These are phyloP conservation scores for rabbit (Oryctolagus cuniculus) DNA, from an alignment of 2,113 vertebrate genomes.

Conservation along the genomic window DNA sequence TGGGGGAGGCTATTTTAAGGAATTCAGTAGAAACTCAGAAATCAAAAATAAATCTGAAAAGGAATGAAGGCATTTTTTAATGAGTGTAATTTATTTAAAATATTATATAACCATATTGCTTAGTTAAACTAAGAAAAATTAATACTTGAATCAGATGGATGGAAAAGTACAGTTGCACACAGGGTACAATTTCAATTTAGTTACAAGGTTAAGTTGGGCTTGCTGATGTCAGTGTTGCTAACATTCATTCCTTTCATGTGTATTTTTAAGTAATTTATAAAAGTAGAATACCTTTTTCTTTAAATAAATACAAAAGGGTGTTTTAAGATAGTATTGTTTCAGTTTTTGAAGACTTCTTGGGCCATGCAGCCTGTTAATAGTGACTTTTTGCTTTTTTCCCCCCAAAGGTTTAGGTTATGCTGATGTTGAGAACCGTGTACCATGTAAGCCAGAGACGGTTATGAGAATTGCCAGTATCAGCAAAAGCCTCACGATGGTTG, in stretches of 20 bases:
- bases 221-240: background rate
- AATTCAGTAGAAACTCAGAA: conserved; percentile 42
- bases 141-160: conserved; percentile 22
- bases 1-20: conserved; percentile 22
- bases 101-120: conserved; percentile 15
- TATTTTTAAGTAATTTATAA: conserved; percentile 22
- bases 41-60: conserved; percentile 45
- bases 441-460: conserved; percentile 92
- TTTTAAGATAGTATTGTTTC: conserved; percentile 38
- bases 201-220: conserved; percentile 20
- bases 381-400: conserved; percentile 12
- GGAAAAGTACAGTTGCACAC: background rate
- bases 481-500: conserved; percentile 96
- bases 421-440: conserved; percentile 96
- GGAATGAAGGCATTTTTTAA: conserved; percentile 40
- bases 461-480: conserved; percentile 99
- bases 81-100: conserved; percentile 60
- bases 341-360: conserved; percentile 42
- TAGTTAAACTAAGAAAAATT: conserved; percentile 56
- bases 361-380: background rate
- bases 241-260: background rate
- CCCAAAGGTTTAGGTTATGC: conserved; percentile 94
- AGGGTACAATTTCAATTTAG: background rate
- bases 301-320: background rate
- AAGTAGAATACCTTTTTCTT: conserved; percentile 44